phyloP scores from a whole-genome alignment of 2,113 vertebrate genomes.

The Manacus vitellinus region DNA sequence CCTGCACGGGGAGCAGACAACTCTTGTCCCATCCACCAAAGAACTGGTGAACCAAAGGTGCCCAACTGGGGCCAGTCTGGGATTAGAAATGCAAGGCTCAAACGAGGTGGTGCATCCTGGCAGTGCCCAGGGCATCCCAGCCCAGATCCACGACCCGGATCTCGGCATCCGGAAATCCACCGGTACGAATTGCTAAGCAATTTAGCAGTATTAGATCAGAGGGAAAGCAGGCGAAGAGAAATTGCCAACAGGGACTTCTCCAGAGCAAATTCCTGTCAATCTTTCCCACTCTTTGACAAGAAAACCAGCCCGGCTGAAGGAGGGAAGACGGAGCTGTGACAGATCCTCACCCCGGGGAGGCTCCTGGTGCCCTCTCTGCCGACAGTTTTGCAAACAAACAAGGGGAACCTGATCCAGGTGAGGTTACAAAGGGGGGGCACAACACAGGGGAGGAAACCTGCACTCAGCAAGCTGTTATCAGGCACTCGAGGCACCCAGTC shows the following conservation, averaged over 20 bases:
- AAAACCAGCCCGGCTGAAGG: neutral
- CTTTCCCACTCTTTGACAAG: neutral
- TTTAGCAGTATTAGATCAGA: neutral
- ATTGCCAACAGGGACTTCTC: neutral
- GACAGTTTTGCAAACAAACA: neutral
- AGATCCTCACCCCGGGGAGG: neutral
- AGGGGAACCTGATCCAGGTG: neutral
- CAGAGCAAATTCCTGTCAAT: neutral
- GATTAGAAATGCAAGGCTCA: neutral
- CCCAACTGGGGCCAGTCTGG: neutral
- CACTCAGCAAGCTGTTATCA: neutral
- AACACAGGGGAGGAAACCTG: neutral
- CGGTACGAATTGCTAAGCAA: neutral
- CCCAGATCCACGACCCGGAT: neutral
- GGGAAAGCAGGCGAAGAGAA: neutral
- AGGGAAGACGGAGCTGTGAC: neutral
- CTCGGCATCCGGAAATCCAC: neutral
- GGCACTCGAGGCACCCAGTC: accelerated
- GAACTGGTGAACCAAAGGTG: neutral
- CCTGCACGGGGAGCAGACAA: neutral
- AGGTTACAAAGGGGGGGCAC: neutral
- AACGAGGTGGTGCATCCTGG: neutral
- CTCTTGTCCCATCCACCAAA: neutral
- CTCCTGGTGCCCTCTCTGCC: neutral
- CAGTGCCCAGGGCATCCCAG: neutral